Evolutionary conservation across 1,140 invertebrate species (phyloP), one percentile per base, ranked within the genome.

Genomic region (Drosophila busckii): DNA sequence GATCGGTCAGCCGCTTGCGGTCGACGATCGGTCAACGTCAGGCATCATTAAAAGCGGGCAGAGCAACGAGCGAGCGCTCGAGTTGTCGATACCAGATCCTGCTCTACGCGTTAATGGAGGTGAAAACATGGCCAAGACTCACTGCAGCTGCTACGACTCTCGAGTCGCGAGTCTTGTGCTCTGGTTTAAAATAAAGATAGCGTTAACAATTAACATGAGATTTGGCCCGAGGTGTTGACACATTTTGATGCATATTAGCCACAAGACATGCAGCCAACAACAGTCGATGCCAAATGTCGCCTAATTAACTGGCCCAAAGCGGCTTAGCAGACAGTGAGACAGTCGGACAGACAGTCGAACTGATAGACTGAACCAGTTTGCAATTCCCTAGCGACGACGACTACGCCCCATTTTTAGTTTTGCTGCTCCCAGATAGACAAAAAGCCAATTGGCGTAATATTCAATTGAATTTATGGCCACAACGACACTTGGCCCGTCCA

Each of bases 401-500:
- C 73, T 69, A 58, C 73, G 66, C 68, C 71, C 64, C 73, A 40
- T 66, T 60, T 64, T 37, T 63, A n/a, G n/a, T n/a, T n/a, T n/a
- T n/a, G n/a, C n/a, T n/a, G n/a, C n/a, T n/a, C n/a, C n/a, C n/a
- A 63, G 75, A 80, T 80, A 80, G 73, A 80, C 73, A 80, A 80
- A 80, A 83, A 83, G 66, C 82, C 82, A 85, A 76, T 85, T 76
- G 76, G 82, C 76, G 82, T 83, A 84, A 84, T 84, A 84, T 84
- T 84, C 76, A 85, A 84, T 85, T 85, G 80, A 73, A 85, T 85
- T 84, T 85, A 85, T 85, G 84, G 84, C 70, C 65, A 83, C 83
- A 75, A 67, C 73, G 71, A 85, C 76, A 85, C 76, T 82, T 82
- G 66, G 66, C 68, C 49, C 59, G 68, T 49, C 52, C 40, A 54